Evolutionary conservation across 1,140 invertebrate genomes (phyloP), one percentile per base, ranked within the genome.

Genomic region (Diuraphis noxia): DNA sequence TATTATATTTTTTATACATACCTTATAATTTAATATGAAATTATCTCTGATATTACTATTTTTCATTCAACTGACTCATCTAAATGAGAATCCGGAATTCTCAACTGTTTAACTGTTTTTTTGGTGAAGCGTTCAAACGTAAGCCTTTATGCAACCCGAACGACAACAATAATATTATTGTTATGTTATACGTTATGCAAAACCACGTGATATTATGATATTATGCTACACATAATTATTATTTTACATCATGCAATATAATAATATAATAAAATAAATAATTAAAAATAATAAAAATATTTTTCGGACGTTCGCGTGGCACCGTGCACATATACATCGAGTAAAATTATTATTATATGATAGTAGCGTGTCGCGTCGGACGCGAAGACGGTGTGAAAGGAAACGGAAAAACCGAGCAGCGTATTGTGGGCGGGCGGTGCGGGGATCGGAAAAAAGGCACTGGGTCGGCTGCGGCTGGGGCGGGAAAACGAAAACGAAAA

Each of bases 321-420:
- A 5, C 5, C 34, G 19, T 36, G 19, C 34, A 23, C 72, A 79
- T 30, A 7, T 79, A 79, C 10, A 79, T 21, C 34, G 34, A 19
- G 30, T 6, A 72, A 3, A 5, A 17, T n/a, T 72, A 72, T 72
- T 79, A 79, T 36, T 36, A 23, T 36, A 36, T 43, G 25, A n/a
- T n/a, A n/a, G 43, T 49, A 40, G 41, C 43, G 41, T 49, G 40
- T 30, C 72, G 63, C 21, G 34, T 38, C 46, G 85, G 49, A 23
- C 46, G 72, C 88, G 88, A 90, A 90, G 34, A 36, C 40, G 88
- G 72, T 81, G 88, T 81, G 77, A 90, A 90, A 90, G 63, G 88
- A 79, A 90, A 90, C 72, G 77, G 41, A 49, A 86, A 86, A 86
- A 86, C n/a, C n/a, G 43, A 40, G 36, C 79, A 38, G 79, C 79